Evolutionary conservation across 2,888 invertebrate species (phyloP).

Genomic region (Ferdinandea cuprea): DNA sequence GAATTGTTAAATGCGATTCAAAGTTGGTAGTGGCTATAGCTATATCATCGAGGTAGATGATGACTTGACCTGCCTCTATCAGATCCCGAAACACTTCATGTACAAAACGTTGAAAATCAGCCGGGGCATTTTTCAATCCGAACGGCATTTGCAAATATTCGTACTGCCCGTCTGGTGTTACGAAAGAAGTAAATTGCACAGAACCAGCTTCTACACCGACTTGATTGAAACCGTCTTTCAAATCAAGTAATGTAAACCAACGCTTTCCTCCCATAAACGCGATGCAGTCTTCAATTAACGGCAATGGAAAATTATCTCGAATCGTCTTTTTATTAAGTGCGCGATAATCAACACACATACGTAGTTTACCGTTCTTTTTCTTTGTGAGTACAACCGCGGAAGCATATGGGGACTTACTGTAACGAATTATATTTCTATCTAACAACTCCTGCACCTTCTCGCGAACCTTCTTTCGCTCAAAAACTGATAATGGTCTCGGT

Average conservation of each 20-base stretch:
- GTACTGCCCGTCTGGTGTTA: not conserved
- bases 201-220: not conserved
- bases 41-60: too few relatives aligned
- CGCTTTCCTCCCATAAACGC: not conserved
- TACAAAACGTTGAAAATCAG: not conserved
- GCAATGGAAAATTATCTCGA: constrained; percentile 10
- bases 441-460: not conserved
- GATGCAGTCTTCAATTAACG: not conserved
- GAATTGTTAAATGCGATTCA: too few relatives aligned
- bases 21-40: too few relatives aligned
- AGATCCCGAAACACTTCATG: not conserved
- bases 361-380: not conserved
- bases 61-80: not conserved
- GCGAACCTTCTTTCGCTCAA: constrained; percentile 1
- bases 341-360: not conserved
- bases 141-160: not conserved
- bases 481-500: constrained; percentile 16
- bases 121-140: not conserved
- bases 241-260: not conserved
- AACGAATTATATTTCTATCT: not conserved
- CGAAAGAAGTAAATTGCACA: not conserved
- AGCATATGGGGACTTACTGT: constrained; percentile 1
- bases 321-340: not conserved
- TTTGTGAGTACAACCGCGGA: constrained; percentile 5
- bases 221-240: constrained; percentile 6